Percentiles rank a stretch among this genome's conserved stretches.
phyloP scores from a whole-genome alignment of 2,113 vertebrate species.

The Sturnira hondurensis region DNA sequence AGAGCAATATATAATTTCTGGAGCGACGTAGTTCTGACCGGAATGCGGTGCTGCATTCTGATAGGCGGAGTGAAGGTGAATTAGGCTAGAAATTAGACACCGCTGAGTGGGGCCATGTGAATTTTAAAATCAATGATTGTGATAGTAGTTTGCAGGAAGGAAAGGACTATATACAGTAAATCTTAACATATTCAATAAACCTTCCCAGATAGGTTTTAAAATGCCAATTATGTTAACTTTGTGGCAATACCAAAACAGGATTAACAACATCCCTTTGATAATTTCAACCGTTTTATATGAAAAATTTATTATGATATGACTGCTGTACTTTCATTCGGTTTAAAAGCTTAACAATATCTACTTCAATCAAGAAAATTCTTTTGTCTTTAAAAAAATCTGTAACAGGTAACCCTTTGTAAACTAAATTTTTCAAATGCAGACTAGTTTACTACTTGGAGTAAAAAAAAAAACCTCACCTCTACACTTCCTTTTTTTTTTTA shows the following conservation, averaged over 20 bases:
- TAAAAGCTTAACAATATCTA: conserved; percentile 25
- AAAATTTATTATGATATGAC: neutral
- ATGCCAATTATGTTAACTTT: neutral
- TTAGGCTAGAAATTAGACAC: neutral
- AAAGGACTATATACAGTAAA: neutral
- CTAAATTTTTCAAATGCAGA: conserved; percentile 29
- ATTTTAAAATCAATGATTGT: neutral
- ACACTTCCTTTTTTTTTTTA: neutral
- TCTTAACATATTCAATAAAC: neutral
- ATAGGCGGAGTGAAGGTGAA: neutral
- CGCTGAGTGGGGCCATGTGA: neutral
- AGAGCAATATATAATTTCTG: neutral
- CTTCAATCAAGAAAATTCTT: conserved; percentile 7
- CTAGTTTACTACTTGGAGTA: neutral
- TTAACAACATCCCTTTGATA: conserved; percentile 36
- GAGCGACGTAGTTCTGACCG: neutral
- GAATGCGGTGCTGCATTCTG: neutral
- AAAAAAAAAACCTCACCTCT: neutral
- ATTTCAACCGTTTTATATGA: conserved; percentile 28
- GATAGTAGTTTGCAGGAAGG: neutral
- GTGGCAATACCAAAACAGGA: neutral
- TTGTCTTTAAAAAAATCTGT: neutral
- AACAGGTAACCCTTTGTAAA: conserved; percentile 41
- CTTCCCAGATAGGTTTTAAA: neutral
- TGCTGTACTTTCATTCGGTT: neutral